Percentiles rank a stretch among this genome's conserved stretches.
These are phyloP conservation scores for Apodemia hepburni DNA, from an alignment of 2,888 invertebrate genomes.

Conservation along the genomic window DNA sequence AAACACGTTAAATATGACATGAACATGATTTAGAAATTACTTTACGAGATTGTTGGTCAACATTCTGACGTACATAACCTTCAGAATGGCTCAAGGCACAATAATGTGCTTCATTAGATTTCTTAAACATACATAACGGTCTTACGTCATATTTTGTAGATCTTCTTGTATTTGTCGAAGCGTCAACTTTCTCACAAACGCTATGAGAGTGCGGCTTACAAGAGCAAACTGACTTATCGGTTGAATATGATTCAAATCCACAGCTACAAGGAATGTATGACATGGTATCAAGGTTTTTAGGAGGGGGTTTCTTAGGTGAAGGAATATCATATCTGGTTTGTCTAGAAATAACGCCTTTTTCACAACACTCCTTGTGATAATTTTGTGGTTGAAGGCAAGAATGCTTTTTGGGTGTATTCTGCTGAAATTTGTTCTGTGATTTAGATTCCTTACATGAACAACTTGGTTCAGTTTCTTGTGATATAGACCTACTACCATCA, in stretches of 20 bases:
- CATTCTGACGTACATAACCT: not conserved
- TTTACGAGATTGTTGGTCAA: not conserved
- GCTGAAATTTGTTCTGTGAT: not conserved
- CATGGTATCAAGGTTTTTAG: not conserved
- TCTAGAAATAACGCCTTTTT: conserved; percentile 4
- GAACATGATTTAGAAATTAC: not conserved
- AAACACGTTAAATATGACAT: conserved; percentile 11
- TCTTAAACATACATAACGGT: conserved; percentile 28
- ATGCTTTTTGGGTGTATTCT: no score
- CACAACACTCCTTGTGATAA: not conserved
- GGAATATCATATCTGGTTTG: not conserved
- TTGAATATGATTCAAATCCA: not conserved
- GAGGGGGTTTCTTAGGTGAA: not conserved
- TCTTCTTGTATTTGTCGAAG: conserved; percentile 30
- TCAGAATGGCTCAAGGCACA: conserved; percentile 27
- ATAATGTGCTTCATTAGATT: conserved; percentile 17
- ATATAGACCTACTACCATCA: conserved; percentile 14
- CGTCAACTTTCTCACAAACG: conserved; percentile 19
- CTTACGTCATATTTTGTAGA: conserved; percentile 35
- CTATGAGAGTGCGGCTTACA: not conserved
- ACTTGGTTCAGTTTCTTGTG: not conserved
- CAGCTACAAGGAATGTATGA: not conserved
- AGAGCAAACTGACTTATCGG: not conserved
- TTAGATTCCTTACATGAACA: conserved; percentile 18
- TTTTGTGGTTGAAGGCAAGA: no score